Evolutionary conservation across 2,113 vertebrate species (phyloP).

Genomic region (Halcyon senegalensis): DNA sequence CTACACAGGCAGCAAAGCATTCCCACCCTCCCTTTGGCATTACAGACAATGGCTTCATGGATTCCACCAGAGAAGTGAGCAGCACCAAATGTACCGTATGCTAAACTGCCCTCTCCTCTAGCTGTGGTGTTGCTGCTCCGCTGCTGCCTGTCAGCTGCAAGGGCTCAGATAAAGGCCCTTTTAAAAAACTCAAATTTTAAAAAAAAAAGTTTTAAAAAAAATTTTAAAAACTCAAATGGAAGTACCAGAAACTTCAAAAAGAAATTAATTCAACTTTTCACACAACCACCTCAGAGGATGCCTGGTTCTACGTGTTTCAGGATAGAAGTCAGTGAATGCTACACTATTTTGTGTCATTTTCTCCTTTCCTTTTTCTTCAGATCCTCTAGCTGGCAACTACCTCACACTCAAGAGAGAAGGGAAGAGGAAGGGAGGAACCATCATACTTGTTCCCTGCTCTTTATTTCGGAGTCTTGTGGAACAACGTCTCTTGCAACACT

Average conservation of each 20-base stretch:
- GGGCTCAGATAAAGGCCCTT: not conserved
- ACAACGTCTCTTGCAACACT: not conserved
- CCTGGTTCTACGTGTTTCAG: not conserved
- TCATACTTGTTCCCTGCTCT: not conserved
- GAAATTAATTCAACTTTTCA: not conserved
- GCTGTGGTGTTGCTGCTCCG: not conserved
- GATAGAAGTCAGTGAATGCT: not conserved
- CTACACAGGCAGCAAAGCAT: accelerated
- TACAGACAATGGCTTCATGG: not conserved
- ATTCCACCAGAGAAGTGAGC: not conserved
- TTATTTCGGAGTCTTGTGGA: not conserved
- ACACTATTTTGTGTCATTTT: not conserved
- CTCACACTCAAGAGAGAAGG: not conserved
- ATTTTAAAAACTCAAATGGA: not conserved
- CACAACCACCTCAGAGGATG: not conserved
- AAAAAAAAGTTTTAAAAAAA: too few species aligned
- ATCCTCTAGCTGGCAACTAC: not conserved
- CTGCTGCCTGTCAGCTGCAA: not conserved
- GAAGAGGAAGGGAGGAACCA: not conserved
- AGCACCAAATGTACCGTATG: not conserved
- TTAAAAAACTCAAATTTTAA: not conserved
- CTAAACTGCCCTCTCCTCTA: not conserved
- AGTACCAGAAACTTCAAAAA: not conserved
- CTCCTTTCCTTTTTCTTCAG: not conserved
- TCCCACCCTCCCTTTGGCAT: not conserved